Percentiles rank a stretch among this genome's conserved stretches.
phyloP scores from a whole-genome alignment of 1,140 invertebrate genomes.

The Psilanteris sp. region DNA sequence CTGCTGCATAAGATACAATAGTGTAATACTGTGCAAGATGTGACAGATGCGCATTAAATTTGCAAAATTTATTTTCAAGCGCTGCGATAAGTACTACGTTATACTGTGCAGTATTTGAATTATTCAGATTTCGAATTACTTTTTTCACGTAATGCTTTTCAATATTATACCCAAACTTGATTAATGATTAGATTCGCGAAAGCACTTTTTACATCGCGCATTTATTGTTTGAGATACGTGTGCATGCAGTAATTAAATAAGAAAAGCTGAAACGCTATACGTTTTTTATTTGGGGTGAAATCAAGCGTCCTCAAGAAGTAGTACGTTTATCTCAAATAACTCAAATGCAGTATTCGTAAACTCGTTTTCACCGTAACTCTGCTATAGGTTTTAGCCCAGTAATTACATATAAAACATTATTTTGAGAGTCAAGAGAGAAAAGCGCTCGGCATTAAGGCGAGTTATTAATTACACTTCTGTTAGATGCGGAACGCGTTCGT shows the following conservation, averaged over 20 bases:
- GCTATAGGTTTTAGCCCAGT: slow-evolving; percentile 16
- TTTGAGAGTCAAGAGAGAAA: slow-evolving; percentile 43
- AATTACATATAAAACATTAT: slow-evolving; percentile 13
- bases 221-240: too few species aligned
- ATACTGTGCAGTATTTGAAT: too few species aligned
- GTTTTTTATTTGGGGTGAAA: slow-evolving; percentile 56
- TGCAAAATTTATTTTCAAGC: too few species aligned
- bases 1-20: too few species aligned
- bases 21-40: too few species aligned
- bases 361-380: slow-evolving; percentile 60
- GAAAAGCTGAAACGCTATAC: slow-evolving; percentile 46
- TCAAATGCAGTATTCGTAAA: slow-evolving; percentile 60
- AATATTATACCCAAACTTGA: too few species aligned
- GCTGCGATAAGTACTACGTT: too few species aligned
- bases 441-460: slow-evolving; percentile 5
- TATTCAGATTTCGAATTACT: too few species aligned
- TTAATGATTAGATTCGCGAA: too few species aligned
- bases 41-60: too few species aligned
- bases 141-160: too few species aligned
- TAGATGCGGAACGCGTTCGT: slow-evolving; percentile 6
- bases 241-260: slow-evolving; percentile 33
- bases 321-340: slow-evolving; percentile 58
- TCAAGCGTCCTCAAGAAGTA: slow-evolving; percentile 59
- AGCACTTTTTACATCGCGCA: slow-evolving; percentile 9
- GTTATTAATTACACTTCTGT: slow-evolving; percentile 40